Evolutionary conservation across 2,113 vertebrate genomes (phyloP).

Genomic region (Dipodomys ordii): DNA sequence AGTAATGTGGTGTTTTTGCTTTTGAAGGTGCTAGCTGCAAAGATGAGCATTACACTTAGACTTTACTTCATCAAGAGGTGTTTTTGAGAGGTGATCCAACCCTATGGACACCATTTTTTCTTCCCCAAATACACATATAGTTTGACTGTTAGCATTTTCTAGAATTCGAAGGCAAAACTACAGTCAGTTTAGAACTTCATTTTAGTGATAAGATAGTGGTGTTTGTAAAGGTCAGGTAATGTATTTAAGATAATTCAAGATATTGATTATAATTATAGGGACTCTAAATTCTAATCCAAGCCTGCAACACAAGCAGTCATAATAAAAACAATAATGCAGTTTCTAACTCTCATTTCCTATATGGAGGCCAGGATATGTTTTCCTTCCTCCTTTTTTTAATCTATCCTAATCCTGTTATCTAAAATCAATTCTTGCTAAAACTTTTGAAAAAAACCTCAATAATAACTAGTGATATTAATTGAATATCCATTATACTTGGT

Average conservation of each 20-base stretch:
- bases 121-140: not conserved
- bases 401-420: too few species aligned
- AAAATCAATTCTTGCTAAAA: too few species aligned
- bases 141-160: not conserved
- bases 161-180: constrained; percentile 39
- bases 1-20: not conserved
- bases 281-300: not conserved
- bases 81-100: not conserved
- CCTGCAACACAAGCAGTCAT: not conserved
- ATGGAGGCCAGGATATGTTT: too few species aligned
- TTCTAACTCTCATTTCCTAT: too few species aligned
- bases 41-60: not conserved
- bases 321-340: not conserved
- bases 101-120: not conserved
- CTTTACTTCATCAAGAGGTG: not conserved
- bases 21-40: not conserved
- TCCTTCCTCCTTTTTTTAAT: too few species aligned
- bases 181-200: constrained; percentile 13
- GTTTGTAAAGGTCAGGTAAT: constrained; percentile 7
- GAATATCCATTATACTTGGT: not conserved
- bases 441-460: too few species aligned
- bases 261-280: constrained; percentile 3
- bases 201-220: constrained; percentile 4
- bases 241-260: constrained; percentile 26
- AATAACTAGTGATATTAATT: not conserved